A percentile compares a stretch with the other conserved stretches of the same genome.
Evolutionary conservation across 2,888 invertebrate genomes (phyloP).

Genomic region (Phyllotreta cruciferae): DNA sequence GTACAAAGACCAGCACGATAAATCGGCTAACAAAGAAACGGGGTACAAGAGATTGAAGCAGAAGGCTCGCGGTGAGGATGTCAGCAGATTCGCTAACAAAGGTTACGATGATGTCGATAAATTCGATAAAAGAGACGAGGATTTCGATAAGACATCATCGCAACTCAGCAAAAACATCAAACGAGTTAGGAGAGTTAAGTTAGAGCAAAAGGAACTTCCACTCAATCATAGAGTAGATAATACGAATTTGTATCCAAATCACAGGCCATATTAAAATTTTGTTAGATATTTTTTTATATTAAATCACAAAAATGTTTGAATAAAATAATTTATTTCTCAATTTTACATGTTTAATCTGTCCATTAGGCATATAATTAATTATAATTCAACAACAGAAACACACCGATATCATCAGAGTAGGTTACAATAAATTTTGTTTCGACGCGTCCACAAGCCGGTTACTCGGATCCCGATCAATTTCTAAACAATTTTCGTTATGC

Average conservation of each 20-base stretch:
- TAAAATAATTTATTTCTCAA: conserved; percentile 5
- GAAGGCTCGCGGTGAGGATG: conserved; percentile 9
- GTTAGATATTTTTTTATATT: too few relatives aligned
- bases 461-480: background rate
- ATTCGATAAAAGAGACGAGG: conserved; percentile 18
- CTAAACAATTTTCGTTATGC: background rate
- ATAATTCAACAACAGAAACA: conserved; percentile 7
- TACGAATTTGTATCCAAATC: conserved; percentile 1
- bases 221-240: background rate
- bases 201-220: background rate
- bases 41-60: conserved; percentile 3
- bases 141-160: conserved; percentile 17
- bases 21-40: conserved; percentile 1
- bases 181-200: background rate
- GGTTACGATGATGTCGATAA: conserved; percentile 19
- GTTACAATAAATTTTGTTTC: conserved; percentile 16
- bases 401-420: conserved; percentile 12
- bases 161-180: conserved; percentile 13
- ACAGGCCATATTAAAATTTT: conserved; percentile 12
- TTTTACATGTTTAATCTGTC: conserved; percentile 12
- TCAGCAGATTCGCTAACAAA: conserved; percentile 12
- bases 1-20: conserved; percentile 1
- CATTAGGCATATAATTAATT: conserved; percentile 4
- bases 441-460: background rate
- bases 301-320: too few relatives aligned